Evolutionary conservation across 2,888 invertebrate genomes (phyloP).

Genomic region (Chrysotoxum bicinctum): DNA sequence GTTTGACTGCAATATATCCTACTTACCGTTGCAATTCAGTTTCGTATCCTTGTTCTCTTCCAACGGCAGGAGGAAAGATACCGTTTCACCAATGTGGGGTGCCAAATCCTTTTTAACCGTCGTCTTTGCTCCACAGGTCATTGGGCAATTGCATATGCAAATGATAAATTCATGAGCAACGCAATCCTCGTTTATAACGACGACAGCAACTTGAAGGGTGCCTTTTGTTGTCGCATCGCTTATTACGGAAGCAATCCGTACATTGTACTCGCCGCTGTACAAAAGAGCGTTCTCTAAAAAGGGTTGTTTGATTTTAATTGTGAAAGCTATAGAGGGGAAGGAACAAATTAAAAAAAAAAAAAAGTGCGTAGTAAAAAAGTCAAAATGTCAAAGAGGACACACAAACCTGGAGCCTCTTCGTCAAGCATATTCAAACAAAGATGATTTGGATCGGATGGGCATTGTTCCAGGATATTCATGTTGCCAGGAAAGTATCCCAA

Average conservation of each 20-base stretch:
- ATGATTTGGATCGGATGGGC: slow-evolving; percentile 74
- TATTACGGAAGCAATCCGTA: slow-evolving; percentile 76
- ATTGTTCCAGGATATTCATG: slow-evolving; percentile 75
- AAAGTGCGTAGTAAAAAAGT: not conserved
- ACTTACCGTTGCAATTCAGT: slow-evolving; percentile 76
- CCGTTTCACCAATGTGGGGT: slow-evolving; percentile 75
- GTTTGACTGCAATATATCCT: not conserved
- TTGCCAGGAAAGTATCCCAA: slow-evolving; percentile 73
- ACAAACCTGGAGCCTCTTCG: slow-evolving; percentile 76
- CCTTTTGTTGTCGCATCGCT: slow-evolving; percentile 78
- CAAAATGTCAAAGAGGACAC: not conserved
- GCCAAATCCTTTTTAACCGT: slow-evolving; percentile 74
- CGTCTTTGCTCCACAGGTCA: slow-evolving; percentile 73
- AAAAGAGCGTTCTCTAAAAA: slow-evolving; percentile 76
- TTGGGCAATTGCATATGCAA: slow-evolving; percentile 75
- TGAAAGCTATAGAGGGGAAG: slow-evolving; percentile 74
- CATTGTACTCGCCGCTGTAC: slow-evolving; percentile 67
- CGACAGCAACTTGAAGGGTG: slow-evolving; percentile 76
- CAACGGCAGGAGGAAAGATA: slow-evolving; percentile 77
- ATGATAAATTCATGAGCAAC: slow-evolving; percentile 74
- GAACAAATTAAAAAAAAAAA: not conserved
- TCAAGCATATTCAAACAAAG: slow-evolving; percentile 77
- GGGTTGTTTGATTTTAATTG: slow-evolving; percentile 77
- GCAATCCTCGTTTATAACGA: slow-evolving; percentile 76
- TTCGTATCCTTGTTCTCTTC: slow-evolving; percentile 71